Evolutionary conservation across 2,113 vertebrate genomes (phyloP).

Genomic region (Rhagologus leucostigma): DNA sequence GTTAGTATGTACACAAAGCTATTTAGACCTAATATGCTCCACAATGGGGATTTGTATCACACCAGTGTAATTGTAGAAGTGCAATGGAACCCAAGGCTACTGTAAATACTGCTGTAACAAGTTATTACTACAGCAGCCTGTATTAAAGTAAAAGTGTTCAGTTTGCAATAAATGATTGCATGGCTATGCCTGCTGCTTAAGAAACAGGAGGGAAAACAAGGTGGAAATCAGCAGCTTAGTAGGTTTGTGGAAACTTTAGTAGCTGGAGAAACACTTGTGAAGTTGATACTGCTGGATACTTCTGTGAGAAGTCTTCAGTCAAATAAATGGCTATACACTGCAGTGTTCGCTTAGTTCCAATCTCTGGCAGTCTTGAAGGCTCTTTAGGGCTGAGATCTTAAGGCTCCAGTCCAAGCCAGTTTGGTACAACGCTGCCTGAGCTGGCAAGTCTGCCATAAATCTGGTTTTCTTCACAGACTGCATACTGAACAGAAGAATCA

Average conservation of each 20-base stretch:
- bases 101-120: background rate
- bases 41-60: background rate
- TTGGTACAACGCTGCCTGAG: background rate
- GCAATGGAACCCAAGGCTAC: background rate
- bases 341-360: background rate
- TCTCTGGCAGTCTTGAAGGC: background rate
- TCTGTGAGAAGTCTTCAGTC: background rate
- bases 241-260: background rate
- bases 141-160: background rate
- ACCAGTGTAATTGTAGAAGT: background rate
- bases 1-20: background rate
- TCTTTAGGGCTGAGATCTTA: background rate
- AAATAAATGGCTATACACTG: fast-evolving
- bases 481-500: background rate
- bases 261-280: background rate
- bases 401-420: background rate
- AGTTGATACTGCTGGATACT: background rate
- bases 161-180: background rate
- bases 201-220: background rate
- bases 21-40: background rate
- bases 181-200: background rate
- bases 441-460: background rate
- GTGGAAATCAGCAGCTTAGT: background rate
- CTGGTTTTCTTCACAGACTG: background rate
- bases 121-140: background rate